Base-by-base conservation (phyloP, 2,113 vertebrate species). In the Phasianus colchicus region DNA sequence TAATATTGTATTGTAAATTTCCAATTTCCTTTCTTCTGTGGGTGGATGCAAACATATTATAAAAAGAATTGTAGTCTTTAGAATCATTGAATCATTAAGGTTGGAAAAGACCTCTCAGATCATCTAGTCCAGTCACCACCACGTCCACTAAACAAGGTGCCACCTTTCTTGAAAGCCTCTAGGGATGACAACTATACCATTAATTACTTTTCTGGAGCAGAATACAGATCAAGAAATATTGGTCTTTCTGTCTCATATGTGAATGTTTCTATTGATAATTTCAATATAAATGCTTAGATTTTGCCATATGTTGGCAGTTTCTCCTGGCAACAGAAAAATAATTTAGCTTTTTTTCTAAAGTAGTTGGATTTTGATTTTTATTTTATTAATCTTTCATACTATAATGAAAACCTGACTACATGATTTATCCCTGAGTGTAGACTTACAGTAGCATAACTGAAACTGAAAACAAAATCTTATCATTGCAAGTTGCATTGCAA, bases 31-130 rank as follows among this genome's bases (percentile, higher is more conserved):
- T 43, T 3, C 9, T 50, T 83, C 30, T 50, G 20, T 63, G 50
- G 1, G 6, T 54, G 24, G 3, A 36, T 13, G 2, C 10, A 14
- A 55, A 32, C 5, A 11, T 40, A 18, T 6, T 0, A 0, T 15
- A 60, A 88, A 22, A 79, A 66, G 3, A 71, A 13, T 38, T 71
- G 13, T 16, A 60, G n/a, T 63, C 14, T 38, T 81, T 58, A 30
- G 27, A 54, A 54, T 54, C 52, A 54, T 17, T 30, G 52, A 54
- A 29, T 29, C 27, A 30, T 30, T 29, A 54, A 54, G 27, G 15
- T 10, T 30, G 15, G 13, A 54, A 54, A 54, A 29, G 52, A 54
- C 14, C 5, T 30, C 52, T 54, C 15, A 30, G 27, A 54, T 54
- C 15, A 30, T 54, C 52, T 54, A 30, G 5, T 54, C 27, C 27